Conservation (phyloP, 2,113 vertebrate species). For the Aptenodytes forsteri region DNA sequence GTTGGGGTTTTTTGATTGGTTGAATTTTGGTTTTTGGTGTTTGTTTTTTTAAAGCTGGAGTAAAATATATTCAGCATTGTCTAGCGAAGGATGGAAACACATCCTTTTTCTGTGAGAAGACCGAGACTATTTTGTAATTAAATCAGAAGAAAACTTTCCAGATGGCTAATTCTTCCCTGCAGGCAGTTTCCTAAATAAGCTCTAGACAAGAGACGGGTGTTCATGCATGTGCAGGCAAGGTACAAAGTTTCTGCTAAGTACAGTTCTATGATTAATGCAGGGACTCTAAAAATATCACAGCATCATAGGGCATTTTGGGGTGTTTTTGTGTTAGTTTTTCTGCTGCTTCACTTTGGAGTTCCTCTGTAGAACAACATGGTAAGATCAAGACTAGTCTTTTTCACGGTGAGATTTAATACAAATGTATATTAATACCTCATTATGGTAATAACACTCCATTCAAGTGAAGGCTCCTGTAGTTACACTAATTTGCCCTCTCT, state of each 20-base stretch:
- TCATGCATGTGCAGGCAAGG: constrained; percentile 25
- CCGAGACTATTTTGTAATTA: background rate
- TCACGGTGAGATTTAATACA: background rate
- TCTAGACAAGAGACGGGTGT: background rate
- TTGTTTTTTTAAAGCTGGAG: background rate
- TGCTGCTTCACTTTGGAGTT: background rate
- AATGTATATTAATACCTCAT: background rate
- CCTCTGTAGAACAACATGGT: background rate
- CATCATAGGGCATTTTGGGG: background rate
- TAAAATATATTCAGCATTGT: background rate
- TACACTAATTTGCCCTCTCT: constrained; percentile 48
- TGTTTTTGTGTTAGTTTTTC: background rate
- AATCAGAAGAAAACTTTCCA: background rate
- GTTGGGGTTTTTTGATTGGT: background rate
- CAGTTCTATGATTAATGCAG: background rate
- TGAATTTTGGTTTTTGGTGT: background rate
- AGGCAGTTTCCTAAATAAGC: constrained; percentile 13
- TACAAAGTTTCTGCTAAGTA: constrained; percentile 20
- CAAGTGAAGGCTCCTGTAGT: constrained; percentile 15
- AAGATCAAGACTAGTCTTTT: background rate
- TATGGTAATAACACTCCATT: background rate
- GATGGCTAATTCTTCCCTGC: constrained; percentile 28
- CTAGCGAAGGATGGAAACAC: background rate
- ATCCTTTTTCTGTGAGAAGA: background rate
- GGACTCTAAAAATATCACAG: background rate